Percentiles rank a stretch among this genome's conserved stretches.
These are phyloP conservation scores for Henicopernis longicauda DNA, from an alignment of 2,113 vertebrate species.

Conservation along the genomic window DNA sequence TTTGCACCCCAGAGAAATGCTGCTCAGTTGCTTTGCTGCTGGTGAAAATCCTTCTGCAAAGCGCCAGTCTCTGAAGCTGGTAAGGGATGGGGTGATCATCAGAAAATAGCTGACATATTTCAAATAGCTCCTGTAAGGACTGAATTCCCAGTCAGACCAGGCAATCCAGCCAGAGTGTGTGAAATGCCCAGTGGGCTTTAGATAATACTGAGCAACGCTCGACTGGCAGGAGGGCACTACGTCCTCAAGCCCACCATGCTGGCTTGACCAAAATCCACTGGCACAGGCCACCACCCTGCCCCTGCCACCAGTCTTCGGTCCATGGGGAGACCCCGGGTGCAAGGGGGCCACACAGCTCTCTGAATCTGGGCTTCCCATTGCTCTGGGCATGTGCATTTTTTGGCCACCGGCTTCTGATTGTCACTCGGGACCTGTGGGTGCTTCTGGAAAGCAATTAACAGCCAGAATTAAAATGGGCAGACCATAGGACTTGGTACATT, in stretches of 20 bases:
- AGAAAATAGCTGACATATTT: not conserved
- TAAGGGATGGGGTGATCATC: not conserved
- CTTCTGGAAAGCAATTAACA: slow-evolving; percentile 39
- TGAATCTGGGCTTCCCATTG: not conserved
- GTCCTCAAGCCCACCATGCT: not conserved
- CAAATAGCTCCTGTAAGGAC: not conserved
- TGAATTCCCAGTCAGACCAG: not conserved
- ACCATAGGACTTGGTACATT: not conserved
- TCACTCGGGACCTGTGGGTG: not conserved
- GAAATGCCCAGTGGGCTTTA: not conserved
- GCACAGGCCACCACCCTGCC: not conserved
- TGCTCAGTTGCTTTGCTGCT: not conserved
- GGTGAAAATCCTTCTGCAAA: not conserved
- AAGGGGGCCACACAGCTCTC: not conserved
- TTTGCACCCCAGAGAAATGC: not conserved
- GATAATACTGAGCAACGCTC: not conserved
- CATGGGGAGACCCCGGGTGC: not conserved
- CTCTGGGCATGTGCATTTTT: not conserved
- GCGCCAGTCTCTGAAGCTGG: not conserved
- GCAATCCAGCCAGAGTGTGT: fast-evolving
- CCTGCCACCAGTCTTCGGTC: not conserved
- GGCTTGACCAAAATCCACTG: not conserved
- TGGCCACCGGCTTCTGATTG: not conserved
- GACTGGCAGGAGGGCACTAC: not conserved
- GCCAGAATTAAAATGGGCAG: slow-evolving; percentile 15